phyloP scores from a whole-genome alignment of 2,113 vertebrate genomes.

The Falcunculus frontatus region DNA sequence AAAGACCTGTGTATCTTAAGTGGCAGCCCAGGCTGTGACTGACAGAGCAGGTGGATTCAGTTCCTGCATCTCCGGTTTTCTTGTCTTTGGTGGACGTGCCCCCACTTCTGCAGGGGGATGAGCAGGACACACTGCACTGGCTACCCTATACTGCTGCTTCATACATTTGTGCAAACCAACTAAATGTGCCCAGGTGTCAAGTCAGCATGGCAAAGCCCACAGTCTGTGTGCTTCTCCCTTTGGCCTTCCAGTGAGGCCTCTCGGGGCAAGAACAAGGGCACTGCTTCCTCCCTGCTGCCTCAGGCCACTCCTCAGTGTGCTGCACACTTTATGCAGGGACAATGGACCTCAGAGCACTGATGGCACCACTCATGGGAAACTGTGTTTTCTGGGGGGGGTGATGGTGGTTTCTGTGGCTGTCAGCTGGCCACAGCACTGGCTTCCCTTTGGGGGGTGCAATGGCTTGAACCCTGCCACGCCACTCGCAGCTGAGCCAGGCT shows the following conservation, averaged over 20 bases:
- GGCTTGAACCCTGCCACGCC: not conserved
- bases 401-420: not conserved
- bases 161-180: rapidly evolving
- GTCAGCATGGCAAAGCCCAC: rapidly evolving
- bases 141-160: not conserved
- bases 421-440: rapidly evolving
- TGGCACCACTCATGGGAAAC: not conserved
- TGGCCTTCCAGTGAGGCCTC: not conserved
- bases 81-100: not conserved
- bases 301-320: not conserved
- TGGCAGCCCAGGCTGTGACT: not conserved
- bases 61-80: not conserved
- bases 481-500: rapidly evolving
- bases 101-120: not conserved
- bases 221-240: not conserved
- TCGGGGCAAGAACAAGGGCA: not conserved
- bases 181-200: not conserved
- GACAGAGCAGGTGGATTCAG: not conserved
- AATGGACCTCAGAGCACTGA: not conserved
- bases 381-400: rapidly evolving
- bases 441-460: not conserved
- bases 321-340: rapidly evolving
- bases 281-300: not conserved
- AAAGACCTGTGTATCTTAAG: not conserved
- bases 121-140: not conserved